Percentiles rank a stretch among this genome's conserved stretches.
phyloP scores from a whole-genome alignment of 2,888 invertebrate genomes.

The Schizaphis graminum region DNA sequence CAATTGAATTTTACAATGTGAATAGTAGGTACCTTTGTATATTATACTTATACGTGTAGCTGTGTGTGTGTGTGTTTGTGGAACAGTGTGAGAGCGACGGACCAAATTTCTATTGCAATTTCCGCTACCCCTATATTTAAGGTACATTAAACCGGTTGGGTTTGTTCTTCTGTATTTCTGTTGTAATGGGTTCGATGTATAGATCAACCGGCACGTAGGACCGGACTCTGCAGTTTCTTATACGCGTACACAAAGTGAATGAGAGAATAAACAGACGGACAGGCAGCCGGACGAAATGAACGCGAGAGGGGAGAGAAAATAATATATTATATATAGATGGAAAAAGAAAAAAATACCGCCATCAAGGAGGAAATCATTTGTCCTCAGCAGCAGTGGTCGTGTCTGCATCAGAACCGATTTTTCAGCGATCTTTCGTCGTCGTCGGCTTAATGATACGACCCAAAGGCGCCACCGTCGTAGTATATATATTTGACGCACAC shows the following conservation, averaged over 20 bases:
- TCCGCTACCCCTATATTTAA: conserved; percentile 63
- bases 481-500: background rate
- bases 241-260: background rate
- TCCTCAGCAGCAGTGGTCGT: conserved; percentile 26
- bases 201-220: background rate
- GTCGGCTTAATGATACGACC: conserved; percentile 65
- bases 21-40: background rate
- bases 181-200: conserved; percentile 41
- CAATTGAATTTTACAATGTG: conserved; percentile 50
- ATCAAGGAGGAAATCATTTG: conserved; percentile 62
- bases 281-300: background rate
- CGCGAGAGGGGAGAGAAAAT: background rate
- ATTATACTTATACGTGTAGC: background rate
- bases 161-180: conserved; percentile 35
- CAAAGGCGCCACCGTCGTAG: conserved; percentile 62
- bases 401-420: conserved; percentile 53
- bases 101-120: conserved; percentile 57
- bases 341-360: conserved; percentile 37
- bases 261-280: background rate
- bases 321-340: background rate
- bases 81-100: background rate
- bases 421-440: conserved; percentile 47
- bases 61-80: background rate
- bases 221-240: background rate
- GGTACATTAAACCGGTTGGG: conserved; percentile 64